Base-by-base conservation (phyloP, 2,888 invertebrate species). In the Bugula neritina region DNA sequence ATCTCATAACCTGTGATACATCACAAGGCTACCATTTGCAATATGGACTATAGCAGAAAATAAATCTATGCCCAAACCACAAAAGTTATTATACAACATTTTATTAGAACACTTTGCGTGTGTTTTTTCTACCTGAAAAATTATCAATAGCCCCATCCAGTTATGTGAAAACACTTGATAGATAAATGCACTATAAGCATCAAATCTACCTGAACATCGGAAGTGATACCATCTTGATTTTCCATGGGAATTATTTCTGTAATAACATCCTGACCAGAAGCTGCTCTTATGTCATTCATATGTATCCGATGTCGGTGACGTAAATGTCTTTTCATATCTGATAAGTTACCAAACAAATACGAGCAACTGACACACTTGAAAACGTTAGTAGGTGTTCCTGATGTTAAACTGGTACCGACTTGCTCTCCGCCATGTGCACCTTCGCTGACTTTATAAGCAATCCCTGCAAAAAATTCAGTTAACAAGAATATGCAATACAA, bases 311-410 rank as follows among this genome's bases (percentile, higher is more conserved):
- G 81, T 17, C 79, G 75, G 2, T 80, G 77, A 73, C 78, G 79
- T 63, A 84, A 77, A 74, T 84, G 84, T 5, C 82, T 77, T 75
- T 82, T 83, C 72, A 83, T 76, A 73, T 83, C 83, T 1, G 81
- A 79, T 73, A 83, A 75, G 73, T 82, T 84, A 3, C 82, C 83
- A 75, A 84, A 84, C 71, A 83, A 74, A 73, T 80, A 83, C 73
- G 82, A 82, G 75, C 84, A 84, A 73, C 80, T 81, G 35, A 83
- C 76, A 72, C 84, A 83, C 71, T 79, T 79, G 75, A 77, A 82
- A 34, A 80, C 79, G 73, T 77, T 73, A 29, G 72, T 55, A n/a
- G 75, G 72, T 13, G 31, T 27, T 5, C 43, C 43, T 10, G 43
- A 43, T n/a, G 52, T 35, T n/a, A 10, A 13, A 23, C 43, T 55